Evolutionary conservation across 2,113 vertebrate species (phyloP).

Genomic region (Coregonus clupeaformis): DNA sequence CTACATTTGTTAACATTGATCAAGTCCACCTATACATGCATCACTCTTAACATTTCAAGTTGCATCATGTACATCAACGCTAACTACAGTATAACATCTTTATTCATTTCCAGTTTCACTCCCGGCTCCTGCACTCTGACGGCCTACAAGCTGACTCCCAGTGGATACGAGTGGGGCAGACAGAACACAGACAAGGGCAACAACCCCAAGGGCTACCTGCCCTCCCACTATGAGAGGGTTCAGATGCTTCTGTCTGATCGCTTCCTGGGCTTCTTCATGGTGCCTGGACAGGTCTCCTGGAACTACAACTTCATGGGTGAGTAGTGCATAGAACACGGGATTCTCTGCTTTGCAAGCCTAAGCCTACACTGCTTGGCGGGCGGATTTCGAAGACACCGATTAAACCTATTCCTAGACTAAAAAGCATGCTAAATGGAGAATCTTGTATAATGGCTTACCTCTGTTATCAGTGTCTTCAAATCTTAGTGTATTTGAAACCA

Average conservation of each 20-base stretch:
- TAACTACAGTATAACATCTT: not conserved
- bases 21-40: not conserved
- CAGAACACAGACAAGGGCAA: constrained; percentile 99
- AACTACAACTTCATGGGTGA: constrained; percentile 99
- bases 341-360: not conserved
- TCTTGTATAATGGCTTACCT: not conserved
- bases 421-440: not conserved
- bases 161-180: constrained; percentile 96
- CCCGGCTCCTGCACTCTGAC: constrained; percentile 96
- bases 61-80: not conserved
- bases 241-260: constrained; percentile 98
- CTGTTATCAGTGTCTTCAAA: not conserved
- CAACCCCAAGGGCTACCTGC: constrained; percentile 97
- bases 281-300: constrained; percentile 95
- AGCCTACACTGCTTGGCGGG: too few relatives aligned
- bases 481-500: not conserved
- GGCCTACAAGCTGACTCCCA: constrained; percentile 97
- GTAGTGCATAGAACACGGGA: constrained; percentile 30
- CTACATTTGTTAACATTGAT: not conserved
- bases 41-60: not conserved
- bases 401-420: not conserved
- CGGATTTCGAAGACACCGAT: not conserved
- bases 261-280: constrained; percentile 99
- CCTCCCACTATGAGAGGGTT: constrained; percentile 94
- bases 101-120: constrained; percentile 80